Base-by-base conservation (phyloP, 1,140 invertebrate genomes). In the Drosophila bocqueti region DNA sequence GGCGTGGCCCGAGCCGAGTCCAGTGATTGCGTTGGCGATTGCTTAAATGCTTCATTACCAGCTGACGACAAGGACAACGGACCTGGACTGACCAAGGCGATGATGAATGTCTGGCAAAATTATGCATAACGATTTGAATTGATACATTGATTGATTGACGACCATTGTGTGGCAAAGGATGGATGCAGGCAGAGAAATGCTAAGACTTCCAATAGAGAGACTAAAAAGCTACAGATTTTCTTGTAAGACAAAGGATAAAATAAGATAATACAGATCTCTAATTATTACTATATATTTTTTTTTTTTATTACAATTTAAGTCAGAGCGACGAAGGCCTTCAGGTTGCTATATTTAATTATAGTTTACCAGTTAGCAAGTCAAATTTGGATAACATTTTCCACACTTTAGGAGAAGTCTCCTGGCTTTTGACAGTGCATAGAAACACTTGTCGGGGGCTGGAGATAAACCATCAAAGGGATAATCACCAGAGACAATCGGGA, bases 71-170 rank as follows among this genome's bases (percentile, higher is more conserved):
- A 40, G 38, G 38, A 40, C 15, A 16, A 40, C 36, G 16, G 50
- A 26, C 46, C 46, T 24, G 67, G n/a, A 18, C 38, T 26, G 21
- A 16, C 7, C 36, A 38, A 15, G n/a, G 24, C 42, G 75, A 77
- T 77, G 75, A 77, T 77, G 50, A 77, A 77, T 77, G 75, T 42
- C 57, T 45, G 11, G 49, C 42, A 49, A 52, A 66, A 76, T 74
- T 74, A 49, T 75, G 69, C 72, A 75, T 63, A 75, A 75, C 58
- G 71, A 46, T 64, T 63, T 68, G 36, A 47, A 77, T 77, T 77
- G 63, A 68, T 69, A 57, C 55, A 50, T 49, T 69, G 58, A 69
- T 69, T 77, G 74, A 77, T 77, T 67, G 42, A 66, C 26, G 69
- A 26, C 15, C 34, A 34, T 49, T 61, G 43, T 49, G 64, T 24